phyloP scores from a whole-genome alignment of 2,797 vertebrate genomes.

The Carduelis carduelis region DNA sequence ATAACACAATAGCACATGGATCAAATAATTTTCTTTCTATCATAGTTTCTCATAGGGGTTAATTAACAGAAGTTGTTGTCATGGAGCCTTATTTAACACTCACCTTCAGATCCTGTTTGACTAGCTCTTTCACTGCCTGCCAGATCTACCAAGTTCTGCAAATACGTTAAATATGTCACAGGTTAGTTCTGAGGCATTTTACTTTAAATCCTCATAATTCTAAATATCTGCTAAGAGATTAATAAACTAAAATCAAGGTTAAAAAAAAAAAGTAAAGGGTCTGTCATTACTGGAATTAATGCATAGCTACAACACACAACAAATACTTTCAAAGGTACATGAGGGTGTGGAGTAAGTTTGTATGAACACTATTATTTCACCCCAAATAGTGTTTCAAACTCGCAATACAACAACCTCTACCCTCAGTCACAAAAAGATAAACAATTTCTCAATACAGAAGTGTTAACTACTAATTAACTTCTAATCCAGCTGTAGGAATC shows the following conservation, averaged over 20 bases:
- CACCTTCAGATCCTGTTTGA: conserved; percentile 95
- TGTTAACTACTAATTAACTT: not conserved
- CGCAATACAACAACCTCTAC: not conserved
- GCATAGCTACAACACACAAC: not conserved
- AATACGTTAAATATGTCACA: conserved; percentile 7
- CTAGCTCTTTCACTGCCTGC: conserved; percentile 94
- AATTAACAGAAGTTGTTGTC: not conserved
- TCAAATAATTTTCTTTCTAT: not conserved
- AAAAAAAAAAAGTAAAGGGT: not conserved
- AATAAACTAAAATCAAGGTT: not conserved
- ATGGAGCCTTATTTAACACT: not conserved
- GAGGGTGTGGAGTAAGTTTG: not conserved
- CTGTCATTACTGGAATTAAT: not conserved
- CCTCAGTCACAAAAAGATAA: not conserved
- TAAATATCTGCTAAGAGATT: not conserved
- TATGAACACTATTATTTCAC: not conserved
- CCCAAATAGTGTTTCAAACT: not conserved
- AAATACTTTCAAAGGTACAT: not conserved
- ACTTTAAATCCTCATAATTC: not conserved
- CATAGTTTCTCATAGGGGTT: not conserved
- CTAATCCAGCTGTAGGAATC: not conserved
- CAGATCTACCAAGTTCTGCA: conserved; percentile 94
- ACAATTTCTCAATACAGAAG: not conserved
- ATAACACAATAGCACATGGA: not conserved
- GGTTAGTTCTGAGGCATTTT: not conserved